These are phyloP conservation scores for Pseudomyrmex cubaensis DNA, from an alignment of 1,140 invertebrate genomes.

Conservation along the genomic window DNA sequence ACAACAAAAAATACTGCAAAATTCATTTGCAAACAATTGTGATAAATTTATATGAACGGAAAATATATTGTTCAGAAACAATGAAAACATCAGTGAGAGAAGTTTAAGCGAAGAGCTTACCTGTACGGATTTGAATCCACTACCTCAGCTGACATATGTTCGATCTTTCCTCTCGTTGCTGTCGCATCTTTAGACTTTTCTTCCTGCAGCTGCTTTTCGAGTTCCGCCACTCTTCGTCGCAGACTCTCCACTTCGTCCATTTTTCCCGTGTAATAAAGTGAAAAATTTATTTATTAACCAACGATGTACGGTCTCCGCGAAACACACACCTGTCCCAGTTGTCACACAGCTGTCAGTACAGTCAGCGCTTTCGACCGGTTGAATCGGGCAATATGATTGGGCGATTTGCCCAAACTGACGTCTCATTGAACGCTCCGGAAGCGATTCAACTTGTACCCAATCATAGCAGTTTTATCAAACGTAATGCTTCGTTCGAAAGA, in stretches of 20 bases:
- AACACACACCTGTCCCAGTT: too few species aligned
- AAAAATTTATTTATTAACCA: too few species aligned
- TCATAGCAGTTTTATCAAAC: too few species aligned
- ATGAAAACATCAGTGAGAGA: not conserved
- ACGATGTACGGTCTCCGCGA: too few species aligned
- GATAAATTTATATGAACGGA: not conserved
- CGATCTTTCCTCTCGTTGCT: constrained; percentile 85
- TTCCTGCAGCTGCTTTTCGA: constrained; percentile 86
- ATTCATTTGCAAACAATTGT: not conserved
- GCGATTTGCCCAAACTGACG: too few species aligned
- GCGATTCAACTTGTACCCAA: too few species aligned
- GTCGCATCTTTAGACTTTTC: constrained; percentile 81
- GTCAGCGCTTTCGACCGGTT: too few species aligned
- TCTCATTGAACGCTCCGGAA: too few species aligned
- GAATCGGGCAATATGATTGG: too few species aligned
- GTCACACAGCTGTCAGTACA: too few species aligned
- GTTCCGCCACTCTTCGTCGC: constrained; percentile 83
- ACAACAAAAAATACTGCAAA: not conserved
- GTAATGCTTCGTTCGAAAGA: too few species aligned
- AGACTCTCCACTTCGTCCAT: constrained; percentile 78
- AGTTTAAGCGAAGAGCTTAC: constrained; percentile 83
- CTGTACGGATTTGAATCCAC: constrained; percentile 99
- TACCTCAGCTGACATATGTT: constrained; percentile 93
- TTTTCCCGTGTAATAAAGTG: not conserved
- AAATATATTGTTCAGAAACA: not conserved